Evolutionary conservation across 2,888 invertebrate genomes (phyloP), one percentile per base, ranked within the genome.

Genomic region (Idaea dimidiata): DNA sequence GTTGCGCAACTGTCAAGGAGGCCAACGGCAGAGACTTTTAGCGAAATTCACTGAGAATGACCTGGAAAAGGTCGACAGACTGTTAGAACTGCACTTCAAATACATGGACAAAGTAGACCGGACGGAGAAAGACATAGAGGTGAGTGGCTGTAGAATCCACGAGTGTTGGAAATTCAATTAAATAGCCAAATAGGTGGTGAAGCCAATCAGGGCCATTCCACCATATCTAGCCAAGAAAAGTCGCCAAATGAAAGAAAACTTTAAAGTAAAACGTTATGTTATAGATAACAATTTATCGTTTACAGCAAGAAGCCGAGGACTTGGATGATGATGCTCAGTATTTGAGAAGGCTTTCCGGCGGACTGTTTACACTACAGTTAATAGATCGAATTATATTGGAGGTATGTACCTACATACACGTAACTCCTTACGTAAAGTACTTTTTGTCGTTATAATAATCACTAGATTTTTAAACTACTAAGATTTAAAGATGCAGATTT

Each of bases 1-100:
- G 96, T 87, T 99, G 69, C 95, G 97, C 66, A 98, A 99, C 84
- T 98, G 99, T 81, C 95, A 96, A 75, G 98, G 98, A 0, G 95
- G 96, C 6, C 99, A 99, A 77, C 93, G 98, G 33, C 97, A 98
- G 81, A 93, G 99, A 65, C 91, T 99, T 61, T 89, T 99, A 16
- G 96, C 96, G 72, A 99, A 99, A 93, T 99, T 99, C 83, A 96
- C 96, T 0, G 99, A 99, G 89, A 99, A 99, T 80, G 99, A 99
- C 85, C 97, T 98, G 77, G 99, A 99, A 86, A 99, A 99, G 91
- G 98, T 99, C 0, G 99, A 99, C 86, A 93, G 99, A 66, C 93
- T 99, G 57, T 93, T 99, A 82, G 99, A 99, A 86, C 91, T 99
- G 67, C 99, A 99, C 89, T 97, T 99, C 81, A 99, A 99, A 83